Conservation (phyloP, 2,113 vertebrate genomes). For the Condylura cristata region DNA sequence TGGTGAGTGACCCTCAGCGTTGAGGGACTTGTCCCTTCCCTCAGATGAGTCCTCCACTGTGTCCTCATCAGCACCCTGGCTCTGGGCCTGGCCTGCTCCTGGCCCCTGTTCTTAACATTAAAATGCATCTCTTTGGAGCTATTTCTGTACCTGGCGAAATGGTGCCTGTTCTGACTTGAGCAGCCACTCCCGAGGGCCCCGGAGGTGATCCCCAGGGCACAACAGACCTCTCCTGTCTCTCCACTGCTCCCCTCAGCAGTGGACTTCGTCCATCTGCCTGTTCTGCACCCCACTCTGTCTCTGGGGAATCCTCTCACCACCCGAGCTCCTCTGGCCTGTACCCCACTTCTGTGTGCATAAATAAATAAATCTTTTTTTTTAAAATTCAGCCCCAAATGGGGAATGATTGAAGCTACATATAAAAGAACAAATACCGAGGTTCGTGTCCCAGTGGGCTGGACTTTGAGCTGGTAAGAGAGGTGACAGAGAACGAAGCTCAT, state of each 20-base stretch:
- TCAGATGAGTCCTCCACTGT: too few species aligned
- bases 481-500: background rate
- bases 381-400: constrained; percentile 78
- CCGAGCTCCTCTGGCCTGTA: too few species aligned
- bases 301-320: too few species aligned
- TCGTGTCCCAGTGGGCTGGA: constrained; percentile 55
- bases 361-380: too few species aligned
- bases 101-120: background rate
- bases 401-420: constrained; percentile 83
- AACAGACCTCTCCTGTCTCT: too few species aligned
- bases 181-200: background rate
- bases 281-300: too few species aligned
- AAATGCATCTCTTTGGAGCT: background rate
- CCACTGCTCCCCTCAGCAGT: too few species aligned
- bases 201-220: too few species aligned
- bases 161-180: constrained; percentile 4
- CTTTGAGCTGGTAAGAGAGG: background rate
- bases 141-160: background rate
- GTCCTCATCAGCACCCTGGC: background rate
- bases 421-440: constrained; percentile 79
- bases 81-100: background rate
- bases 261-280: too few species aligned
- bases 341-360: too few species aligned
- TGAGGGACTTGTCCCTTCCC: too few species aligned
- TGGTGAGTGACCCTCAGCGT: background rate